Percentiles rank a stretch among this genome's conserved stretches.
These are phyloP conservation scores for Holotrichia oblita DNA, from an alignment of 1,140 invertebrate species.

Conservation along the genomic window DNA sequence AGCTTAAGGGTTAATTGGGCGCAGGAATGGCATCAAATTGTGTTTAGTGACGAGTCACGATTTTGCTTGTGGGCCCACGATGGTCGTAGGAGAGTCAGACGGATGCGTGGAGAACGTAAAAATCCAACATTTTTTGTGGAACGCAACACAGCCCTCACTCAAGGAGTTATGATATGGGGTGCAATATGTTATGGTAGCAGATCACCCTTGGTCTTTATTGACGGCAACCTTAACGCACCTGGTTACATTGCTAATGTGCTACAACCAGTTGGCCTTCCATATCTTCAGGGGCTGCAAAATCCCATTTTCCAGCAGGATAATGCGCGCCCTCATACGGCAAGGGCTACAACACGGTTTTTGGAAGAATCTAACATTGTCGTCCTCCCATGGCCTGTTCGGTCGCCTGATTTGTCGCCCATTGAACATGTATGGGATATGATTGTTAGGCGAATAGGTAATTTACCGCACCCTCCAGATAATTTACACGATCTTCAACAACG, in stretches of 20 bases:
- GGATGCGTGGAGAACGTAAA: constrained; percentile 17
- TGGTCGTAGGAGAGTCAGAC: constrained; percentile 26
- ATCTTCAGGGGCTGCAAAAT: constrained; percentile 30
- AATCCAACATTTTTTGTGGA: constrained; percentile 18
- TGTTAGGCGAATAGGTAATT: too few relatives aligned
- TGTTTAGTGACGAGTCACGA: constrained; percentile 28
- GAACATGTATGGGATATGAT: too few relatives aligned
- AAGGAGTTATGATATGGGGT: constrained; percentile 27
- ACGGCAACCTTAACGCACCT: constrained; percentile 6
- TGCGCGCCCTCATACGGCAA: constrained; percentile 15
- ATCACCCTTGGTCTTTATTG: background rate
- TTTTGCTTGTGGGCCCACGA: constrained; percentile 33
- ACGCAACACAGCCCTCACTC: background rate
- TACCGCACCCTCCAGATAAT: too few relatives aligned
- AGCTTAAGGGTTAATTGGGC: background rate
- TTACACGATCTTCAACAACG: too few relatives aligned
- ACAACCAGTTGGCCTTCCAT: constrained; percentile 32
- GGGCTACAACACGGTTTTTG: constrained; percentile 25
- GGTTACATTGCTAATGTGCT: constrained; percentile 35
- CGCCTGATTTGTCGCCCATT: too few relatives aligned
- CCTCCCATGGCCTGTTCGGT: too few relatives aligned
- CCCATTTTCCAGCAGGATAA: constrained; percentile 39
- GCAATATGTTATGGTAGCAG: constrained; percentile 27
- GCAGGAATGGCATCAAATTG: background rate
- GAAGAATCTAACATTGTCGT: background rate